phyloP scores from a whole-genome alignment of 2,113 vertebrate genomes.

The Spizaetus ornatus region DNA sequence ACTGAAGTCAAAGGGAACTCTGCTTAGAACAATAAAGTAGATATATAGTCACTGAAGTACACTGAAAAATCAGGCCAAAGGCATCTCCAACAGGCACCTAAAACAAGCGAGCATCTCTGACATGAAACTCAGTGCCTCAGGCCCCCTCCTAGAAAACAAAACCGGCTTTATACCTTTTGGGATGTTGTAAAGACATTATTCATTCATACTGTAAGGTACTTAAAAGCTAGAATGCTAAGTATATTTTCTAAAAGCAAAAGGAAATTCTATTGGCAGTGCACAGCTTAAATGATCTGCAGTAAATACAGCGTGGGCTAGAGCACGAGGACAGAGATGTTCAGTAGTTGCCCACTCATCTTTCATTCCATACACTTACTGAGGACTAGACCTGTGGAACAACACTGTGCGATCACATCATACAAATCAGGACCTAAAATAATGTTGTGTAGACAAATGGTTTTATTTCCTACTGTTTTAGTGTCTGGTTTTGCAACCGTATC shows the following conservation, averaged over 20 bases:
- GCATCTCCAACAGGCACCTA: background rate
- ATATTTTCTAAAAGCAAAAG: background rate
- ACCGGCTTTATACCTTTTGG: background rate
- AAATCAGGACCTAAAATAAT: background rate
- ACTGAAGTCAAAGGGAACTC: background rate
- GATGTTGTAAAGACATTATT: background rate
- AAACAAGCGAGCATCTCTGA: background rate
- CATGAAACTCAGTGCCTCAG: background rate
- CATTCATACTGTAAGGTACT: background rate
- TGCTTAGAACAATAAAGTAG: background rate
- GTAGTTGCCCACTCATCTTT: background rate
- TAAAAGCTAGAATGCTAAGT: background rate
- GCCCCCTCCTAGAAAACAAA: background rate
- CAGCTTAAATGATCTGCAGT: background rate
- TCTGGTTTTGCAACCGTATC: background rate
- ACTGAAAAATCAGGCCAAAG: background rate
- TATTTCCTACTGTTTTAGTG: background rate
- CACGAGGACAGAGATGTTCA: background rate
- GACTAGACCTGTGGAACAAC: background rate
- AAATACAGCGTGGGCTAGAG: background rate
- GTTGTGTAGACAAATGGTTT: background rate
- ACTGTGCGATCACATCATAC: background rate
- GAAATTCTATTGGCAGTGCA: background rate
- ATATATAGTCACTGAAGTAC: background rate
- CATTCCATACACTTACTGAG: background rate